Conservation (phyloP, 2,113 vertebrate genomes). For the Phocoena phocoena region DNA sequence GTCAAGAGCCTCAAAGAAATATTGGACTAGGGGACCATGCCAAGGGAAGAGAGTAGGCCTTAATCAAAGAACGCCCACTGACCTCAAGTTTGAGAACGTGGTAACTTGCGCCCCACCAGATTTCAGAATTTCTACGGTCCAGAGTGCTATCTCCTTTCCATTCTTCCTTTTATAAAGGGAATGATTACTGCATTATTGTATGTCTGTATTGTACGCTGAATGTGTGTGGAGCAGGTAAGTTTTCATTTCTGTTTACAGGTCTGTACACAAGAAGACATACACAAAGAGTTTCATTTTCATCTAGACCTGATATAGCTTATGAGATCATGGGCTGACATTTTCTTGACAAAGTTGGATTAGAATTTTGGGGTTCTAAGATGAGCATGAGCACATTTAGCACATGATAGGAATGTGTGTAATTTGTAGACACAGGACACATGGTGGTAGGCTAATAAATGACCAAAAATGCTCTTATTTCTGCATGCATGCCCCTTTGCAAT, state of each 20-base stretch:
- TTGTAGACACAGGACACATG: not conserved
- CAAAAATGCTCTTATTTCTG: not conserved
- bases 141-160: not conserved
- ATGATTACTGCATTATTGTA: not conserved
- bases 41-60: not conserved
- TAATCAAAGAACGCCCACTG: no score
- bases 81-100: not conserved
- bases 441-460: not conserved
- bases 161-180: not conserved
- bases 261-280: not conserved
- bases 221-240: not conserved
- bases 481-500: not conserved
- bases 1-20: not conserved
- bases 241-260: not conserved
- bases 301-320: not conserved
- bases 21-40: no score
- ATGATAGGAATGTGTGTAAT: not conserved
- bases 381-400: not conserved
- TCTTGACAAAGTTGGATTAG: not conserved
- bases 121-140: not conserved
- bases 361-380: not conserved
- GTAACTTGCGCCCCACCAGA: no score
- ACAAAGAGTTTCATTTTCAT: not conserved
- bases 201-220: not conserved
- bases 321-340: not conserved